Evolutionary conservation across 2,888 invertebrate genomes (phyloP).

Genomic region (Zhengitettix transpicula): DNA sequence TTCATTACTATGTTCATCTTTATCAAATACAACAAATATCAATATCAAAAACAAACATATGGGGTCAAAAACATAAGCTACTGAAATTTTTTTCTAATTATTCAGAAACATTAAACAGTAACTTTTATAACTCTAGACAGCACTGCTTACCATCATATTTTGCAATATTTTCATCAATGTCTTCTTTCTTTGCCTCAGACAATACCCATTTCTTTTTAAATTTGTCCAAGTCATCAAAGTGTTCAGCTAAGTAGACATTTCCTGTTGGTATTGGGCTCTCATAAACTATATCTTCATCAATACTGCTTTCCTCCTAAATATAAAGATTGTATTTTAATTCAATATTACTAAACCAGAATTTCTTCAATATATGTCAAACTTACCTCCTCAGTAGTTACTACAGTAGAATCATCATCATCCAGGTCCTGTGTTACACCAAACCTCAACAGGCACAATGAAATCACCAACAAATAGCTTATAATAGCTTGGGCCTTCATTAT

Average conservation of each 20-base stretch:
- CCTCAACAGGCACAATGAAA: too few relatives aligned
- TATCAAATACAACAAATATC: too few relatives aligned
- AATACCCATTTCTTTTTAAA: slow-evolving; percentile 70
- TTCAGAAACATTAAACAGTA: slow-evolving; percentile 1
- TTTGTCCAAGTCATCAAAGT: slow-evolving; percentile 60
- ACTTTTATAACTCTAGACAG: not conserved
- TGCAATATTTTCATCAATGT: slow-evolving; percentile 68
- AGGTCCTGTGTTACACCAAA: too few relatives aligned
- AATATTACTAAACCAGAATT: too few relatives aligned
- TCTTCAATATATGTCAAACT: not conserved
- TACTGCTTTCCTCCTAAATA: slow-evolving; percentile 13
- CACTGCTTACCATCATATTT: slow-evolving; percentile 70
- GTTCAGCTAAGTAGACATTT: slow-evolving; percentile 60
- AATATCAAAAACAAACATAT: too few relatives aligned
- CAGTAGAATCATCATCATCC: too few relatives aligned
- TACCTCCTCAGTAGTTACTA: too few relatives aligned
- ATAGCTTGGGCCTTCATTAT: too few relatives aligned
- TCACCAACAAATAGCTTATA: too few relatives aligned
- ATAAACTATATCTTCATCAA: slow-evolving; percentile 39
- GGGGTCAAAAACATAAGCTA: not conserved
- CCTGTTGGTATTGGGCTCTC: slow-evolving; percentile 50
- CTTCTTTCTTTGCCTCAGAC: slow-evolving; percentile 83
- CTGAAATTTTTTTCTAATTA: not conserved
- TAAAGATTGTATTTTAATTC: too few relatives aligned
- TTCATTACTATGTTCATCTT: too few relatives aligned